Conservation (phyloP, 2,888 invertebrate genomes). For the Chydorus sphaericus region DNA sequence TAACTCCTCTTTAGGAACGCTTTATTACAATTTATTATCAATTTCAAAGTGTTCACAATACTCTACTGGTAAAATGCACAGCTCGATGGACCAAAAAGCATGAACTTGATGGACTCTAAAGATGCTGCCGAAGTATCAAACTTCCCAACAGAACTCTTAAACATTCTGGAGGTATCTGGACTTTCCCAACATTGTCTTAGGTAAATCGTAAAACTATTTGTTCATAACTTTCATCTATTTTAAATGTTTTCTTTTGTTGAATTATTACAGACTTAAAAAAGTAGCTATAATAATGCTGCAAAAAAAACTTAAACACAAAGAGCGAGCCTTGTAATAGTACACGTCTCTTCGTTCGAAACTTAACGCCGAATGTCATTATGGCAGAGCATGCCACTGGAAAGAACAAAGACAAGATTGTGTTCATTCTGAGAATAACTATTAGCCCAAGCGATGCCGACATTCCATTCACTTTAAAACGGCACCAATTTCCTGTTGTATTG, state of each 20-base stretch:
- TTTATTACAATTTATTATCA: too few relatives aligned
- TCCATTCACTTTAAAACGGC: not conserved
- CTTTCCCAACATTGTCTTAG: too few relatives aligned
- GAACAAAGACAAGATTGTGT: constrained; percentile 14
- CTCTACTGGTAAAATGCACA: too few relatives aligned
- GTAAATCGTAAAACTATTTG: too few relatives aligned
- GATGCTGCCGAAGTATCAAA: constrained; percentile 8
- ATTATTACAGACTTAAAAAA: constrained; percentile 17
- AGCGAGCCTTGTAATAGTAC: constrained; percentile 20
- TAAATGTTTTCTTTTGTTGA: too few relatives aligned
- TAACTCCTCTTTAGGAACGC: too few relatives aligned
- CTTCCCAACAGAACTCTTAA: constrained; percentile 18
- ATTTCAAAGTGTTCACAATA: too few relatives aligned
- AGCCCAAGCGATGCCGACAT: constrained; percentile 7
- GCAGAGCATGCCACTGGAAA: constrained; percentile 14
- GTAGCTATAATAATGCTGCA: constrained; percentile 20
- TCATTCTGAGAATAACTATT: constrained; percentile 18
- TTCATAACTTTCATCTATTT: too few relatives aligned
- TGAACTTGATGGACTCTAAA: constrained; percentile 13
- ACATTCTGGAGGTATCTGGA: constrained; percentile 18
- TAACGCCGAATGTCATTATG: constrained; percentile 13
- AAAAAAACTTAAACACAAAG: constrained; percentile 18
- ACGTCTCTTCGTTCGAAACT: constrained; percentile 16
- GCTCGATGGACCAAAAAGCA: too few relatives aligned
- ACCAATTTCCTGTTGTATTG: not conserved